Percentiles rank a stretch among this genome's conserved stretches.
phyloP scores from a whole-genome alignment of 2,888 invertebrate species.

The Fragum sueziense region DNA sequence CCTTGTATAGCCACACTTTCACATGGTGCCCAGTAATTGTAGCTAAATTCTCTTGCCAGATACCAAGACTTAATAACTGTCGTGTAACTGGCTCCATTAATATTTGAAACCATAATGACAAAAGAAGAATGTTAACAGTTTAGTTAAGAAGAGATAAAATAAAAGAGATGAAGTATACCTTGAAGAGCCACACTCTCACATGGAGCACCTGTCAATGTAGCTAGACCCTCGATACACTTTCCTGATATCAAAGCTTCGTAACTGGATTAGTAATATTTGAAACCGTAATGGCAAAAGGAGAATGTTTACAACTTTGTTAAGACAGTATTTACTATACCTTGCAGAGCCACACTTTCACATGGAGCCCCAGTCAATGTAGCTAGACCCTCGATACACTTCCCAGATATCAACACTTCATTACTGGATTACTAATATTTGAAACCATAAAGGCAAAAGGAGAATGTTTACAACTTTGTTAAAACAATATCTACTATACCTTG shows the following conservation, averaged over 20 bases:
- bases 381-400: slow-evolving; percentile 97
- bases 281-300: too few relatives aligned
- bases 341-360: slow-evolving; percentile 96
- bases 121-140: too few relatives aligned
- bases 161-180: slow-evolving; percentile 81
- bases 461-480: too few relatives aligned
- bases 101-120: too few relatives aligned
- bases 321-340: slow-evolving; percentile 84
- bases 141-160: too few relatives aligned
- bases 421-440: too few relatives aligned
- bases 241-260: slow-evolving; percentile 98
- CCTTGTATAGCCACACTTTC: slow-evolving; percentile 96
- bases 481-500: slow-evolving; percentile 85
- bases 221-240: slow-evolving; percentile 97
- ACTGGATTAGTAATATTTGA: too few relatives aligned
- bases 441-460: too few relatives aligned
- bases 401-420: slow-evolving; percentile 97
- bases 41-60: slow-evolving; percentile 98
- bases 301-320: too few relatives aligned
- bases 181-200: slow-evolving; percentile 98
- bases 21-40: slow-evolving; percentile 98
- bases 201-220: slow-evolving; percentile 96
- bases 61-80: slow-evolving; percentile 97
- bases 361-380: slow-evolving; percentile 97
- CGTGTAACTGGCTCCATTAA: too few relatives aligned